Evolutionary conservation across 1,140 invertebrate species (phyloP).

Genomic region (Zaprionus inermis): DNA sequence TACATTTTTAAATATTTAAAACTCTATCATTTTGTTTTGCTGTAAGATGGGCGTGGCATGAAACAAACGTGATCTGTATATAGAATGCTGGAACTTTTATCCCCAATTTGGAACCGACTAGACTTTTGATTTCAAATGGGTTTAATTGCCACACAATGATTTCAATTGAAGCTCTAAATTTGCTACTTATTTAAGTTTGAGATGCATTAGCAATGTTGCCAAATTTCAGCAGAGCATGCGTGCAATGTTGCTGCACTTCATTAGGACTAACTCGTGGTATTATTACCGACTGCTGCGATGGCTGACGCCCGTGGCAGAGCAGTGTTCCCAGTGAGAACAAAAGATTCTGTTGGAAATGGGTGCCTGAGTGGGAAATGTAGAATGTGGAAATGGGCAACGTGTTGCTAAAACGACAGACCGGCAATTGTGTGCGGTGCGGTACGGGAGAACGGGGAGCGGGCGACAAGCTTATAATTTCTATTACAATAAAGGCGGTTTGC

Average conservation of each 20-base stretch:
- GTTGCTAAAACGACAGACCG: slow-evolving; percentile 74
- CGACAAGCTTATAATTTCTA: slow-evolving; percentile 74
- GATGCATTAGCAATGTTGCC: not conserved
- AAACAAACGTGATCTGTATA: no score
- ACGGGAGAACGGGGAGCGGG: not conserved
- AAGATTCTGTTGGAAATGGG: slow-evolving; percentile 37
- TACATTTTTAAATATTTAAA: no score
- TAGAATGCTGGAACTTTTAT: no score
- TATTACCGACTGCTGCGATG: slow-evolving; percentile 1
- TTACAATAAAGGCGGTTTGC: slow-evolving; percentile 65
- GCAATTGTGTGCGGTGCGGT: slow-evolving; percentile 48
- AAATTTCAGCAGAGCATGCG: slow-evolving; percentile 15
- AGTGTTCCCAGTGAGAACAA: slow-evolving; percentile 41
- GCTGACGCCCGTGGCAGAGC: slow-evolving; percentile 4
- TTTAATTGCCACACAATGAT: no score
- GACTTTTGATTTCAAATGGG: no score
- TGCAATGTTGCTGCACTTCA: slow-evolving; percentile 42
- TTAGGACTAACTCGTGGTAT: slow-evolving; percentile 1
- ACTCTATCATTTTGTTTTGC: no score
- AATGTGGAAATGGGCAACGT: slow-evolving; percentile 63
- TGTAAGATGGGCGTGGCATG: no score
- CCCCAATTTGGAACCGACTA: no score
- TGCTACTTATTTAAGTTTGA: not conserved
- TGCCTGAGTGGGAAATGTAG: slow-evolving; percentile 6
- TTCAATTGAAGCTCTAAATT: not conserved